Conservation (phyloP, 2,888 invertebrate species). For the Dyspetes luteomarginatus region DNA sequence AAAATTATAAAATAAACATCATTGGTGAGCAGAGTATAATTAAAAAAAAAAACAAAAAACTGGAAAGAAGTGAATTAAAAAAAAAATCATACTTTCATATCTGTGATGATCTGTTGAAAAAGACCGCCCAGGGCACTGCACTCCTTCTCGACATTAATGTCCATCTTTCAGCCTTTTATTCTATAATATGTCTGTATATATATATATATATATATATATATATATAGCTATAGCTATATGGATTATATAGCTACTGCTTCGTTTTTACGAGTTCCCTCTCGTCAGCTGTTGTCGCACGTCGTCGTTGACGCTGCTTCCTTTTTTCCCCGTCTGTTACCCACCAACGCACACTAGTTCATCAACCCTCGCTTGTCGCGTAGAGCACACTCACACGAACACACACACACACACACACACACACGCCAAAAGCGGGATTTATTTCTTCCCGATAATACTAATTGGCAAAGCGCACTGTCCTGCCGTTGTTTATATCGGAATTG, state of each 20-base stretch:
- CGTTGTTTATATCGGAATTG: background rate
- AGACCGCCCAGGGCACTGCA: conserved; percentile 94
- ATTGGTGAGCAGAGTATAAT: background rate
- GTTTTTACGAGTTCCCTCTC: conserved; percentile 14
- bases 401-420: conserved; percentile 38
- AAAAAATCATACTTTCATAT: conserved; percentile 94
- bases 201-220: background rate
- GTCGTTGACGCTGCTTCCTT: background rate
- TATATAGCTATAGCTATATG: background rate
- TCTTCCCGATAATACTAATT: background rate
- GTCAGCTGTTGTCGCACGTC: conserved; percentile 9
- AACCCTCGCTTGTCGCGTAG: conserved; percentile 1
- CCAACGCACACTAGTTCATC: background rate
- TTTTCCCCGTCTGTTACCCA: background rate
- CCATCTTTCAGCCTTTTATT: conserved; percentile 84
- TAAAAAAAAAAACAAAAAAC: background rate
- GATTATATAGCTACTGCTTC: background rate
- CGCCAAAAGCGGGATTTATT: conserved; percentile 12
- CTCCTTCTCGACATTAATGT: conserved; percentile 91
- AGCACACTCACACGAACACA: conserved; percentile 18
- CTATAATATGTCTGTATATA: background rate
- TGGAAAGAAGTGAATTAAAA: conserved; percentile 8
- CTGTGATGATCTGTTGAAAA: conserved; percentile 97
- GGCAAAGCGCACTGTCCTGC: background rate
- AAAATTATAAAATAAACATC: conserved; percentile 2